phyloP scores from a whole-genome alignment of 2,113 vertebrate species.

The Alligator sinensis region DNA sequence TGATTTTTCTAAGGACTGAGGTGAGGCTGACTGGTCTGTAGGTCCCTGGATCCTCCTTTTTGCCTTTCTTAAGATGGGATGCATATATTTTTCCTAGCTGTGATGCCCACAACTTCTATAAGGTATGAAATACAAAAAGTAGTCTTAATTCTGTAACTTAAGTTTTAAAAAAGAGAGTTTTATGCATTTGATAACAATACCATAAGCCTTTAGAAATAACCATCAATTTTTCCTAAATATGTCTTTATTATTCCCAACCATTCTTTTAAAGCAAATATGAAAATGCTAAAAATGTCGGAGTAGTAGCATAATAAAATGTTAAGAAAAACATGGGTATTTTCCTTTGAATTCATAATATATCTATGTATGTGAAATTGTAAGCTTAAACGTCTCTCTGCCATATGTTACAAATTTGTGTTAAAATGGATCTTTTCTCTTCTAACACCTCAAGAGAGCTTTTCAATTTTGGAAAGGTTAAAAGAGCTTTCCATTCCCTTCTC shows the following conservation, averaged over 20 bases:
- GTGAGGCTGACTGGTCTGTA: too few relatives aligned
- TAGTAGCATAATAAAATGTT: too few relatives aligned
- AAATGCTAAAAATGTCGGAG: not conserved
- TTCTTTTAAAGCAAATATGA: not conserved
- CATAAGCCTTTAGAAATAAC: not conserved
- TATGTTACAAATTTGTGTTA: not conserved
- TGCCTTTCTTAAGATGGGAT: not conserved
- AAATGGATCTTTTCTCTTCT: not conserved
- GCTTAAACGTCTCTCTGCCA: not conserved
- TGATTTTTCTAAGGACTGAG: too few relatives aligned
- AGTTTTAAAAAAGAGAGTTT: not conserved
- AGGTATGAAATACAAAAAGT: not conserved
- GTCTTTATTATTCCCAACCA: accelerated
- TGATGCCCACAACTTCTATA: too few relatives aligned
- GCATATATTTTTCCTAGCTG: accelerated
- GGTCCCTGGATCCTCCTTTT: too few relatives aligned
- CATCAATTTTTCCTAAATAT: not conserved
- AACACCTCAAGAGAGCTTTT: not conserved
- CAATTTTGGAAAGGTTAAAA: not conserved
- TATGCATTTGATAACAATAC: not conserved
- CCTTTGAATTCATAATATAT: not conserved
- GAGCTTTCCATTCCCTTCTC: not conserved
- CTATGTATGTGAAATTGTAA: not conserved
- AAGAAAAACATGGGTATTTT: not conserved
- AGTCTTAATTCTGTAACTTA: not conserved